Evolutionary conservation across 2,888 invertebrate species (phyloP).

Genomic region (Drosophila parthenogenetica): DNA sequence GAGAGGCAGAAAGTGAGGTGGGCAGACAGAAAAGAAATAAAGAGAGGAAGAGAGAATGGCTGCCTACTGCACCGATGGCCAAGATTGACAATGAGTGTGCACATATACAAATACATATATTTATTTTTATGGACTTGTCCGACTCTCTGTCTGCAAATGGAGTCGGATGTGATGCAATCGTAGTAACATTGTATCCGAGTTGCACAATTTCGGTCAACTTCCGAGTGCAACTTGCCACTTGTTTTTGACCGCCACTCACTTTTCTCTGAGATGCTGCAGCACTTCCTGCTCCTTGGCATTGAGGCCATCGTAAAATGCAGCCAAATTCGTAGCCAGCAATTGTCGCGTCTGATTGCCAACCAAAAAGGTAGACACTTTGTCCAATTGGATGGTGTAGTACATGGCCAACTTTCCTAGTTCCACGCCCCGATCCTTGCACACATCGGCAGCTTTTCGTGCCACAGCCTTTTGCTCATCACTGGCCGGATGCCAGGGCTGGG

Average conservation of each 20-base stretch:
- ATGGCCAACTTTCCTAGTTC: constrained; percentile 91
- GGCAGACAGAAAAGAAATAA: no score
- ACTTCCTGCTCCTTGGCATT: constrained; percentile 88
- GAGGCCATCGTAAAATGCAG: constrained; percentile 88
- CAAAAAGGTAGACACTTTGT: constrained; percentile 89
- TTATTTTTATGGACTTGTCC: constrained; percentile 10
- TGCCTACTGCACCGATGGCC: constrained; percentile 80
- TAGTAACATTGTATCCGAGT: constrained; percentile 81
- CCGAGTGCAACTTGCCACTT: constrained; percentile 51
- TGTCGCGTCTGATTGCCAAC: constrained; percentile 90
- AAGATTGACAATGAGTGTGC: constrained; percentile 70
- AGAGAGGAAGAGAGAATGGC: constrained; percentile 16
- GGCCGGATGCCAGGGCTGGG: constrained; percentile 93
- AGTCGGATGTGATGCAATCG: constrained; percentile 72
- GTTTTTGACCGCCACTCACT: constrained; percentile 85
- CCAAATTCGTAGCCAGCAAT: constrained; percentile 88
- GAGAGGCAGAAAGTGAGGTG: not conserved
- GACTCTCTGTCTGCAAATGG: constrained; percentile 13
- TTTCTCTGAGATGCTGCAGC: constrained; percentile 87
- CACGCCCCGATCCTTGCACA: constrained; percentile 88
- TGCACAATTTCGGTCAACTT: constrained; percentile 78
- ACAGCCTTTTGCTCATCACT: constrained; percentile 85
- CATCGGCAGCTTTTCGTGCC: constrained; percentile 86
- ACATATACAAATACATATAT: constrained; percentile 34
- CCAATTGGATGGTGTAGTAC: constrained; percentile 88